A percentile compares a stretch with the other conserved stretches of the same genome.
Conservation (phyloP, 2,797 vertebrate species). For the Glossophaga mutica region DNA sequence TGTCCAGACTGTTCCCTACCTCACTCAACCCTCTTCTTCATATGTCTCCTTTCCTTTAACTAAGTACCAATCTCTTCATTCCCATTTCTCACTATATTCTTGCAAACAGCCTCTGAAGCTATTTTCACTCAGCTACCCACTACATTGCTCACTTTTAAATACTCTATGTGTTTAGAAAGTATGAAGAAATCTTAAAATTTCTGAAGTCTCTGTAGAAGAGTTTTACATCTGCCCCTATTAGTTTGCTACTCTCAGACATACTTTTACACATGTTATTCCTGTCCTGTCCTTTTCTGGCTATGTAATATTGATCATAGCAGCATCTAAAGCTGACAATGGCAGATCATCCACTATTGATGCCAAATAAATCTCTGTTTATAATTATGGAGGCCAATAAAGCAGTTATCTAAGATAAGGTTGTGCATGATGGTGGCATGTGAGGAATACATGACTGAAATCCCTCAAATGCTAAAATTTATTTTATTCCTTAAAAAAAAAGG, state of each 20-base stretch:
- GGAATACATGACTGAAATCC: background rate
- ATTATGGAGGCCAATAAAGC: background rate
- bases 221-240: background rate
- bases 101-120: background rate
- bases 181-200: conserved; percentile 10
- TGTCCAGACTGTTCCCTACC: background rate
- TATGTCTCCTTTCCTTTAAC: background rate
- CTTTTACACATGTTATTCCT: background rate
- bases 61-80: background rate
- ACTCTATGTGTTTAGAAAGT: background rate
- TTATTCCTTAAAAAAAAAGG: background rate
- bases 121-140: background rate
- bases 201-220: background rate
- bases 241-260: background rate
- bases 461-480: background rate
- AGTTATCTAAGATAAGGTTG: background rate
- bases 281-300: background rate
- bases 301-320: background rate
- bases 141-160: background rate
- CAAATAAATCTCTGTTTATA: background rate
- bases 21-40: background rate
- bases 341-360: background rate
- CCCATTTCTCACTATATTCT: background rate
- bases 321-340: background rate
- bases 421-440: background rate